Evolutionary conservation across 2,888 invertebrate species (phyloP), one percentile per base, ranked within the genome.

Genomic region (Nephrocerus scutellatus): DNA sequence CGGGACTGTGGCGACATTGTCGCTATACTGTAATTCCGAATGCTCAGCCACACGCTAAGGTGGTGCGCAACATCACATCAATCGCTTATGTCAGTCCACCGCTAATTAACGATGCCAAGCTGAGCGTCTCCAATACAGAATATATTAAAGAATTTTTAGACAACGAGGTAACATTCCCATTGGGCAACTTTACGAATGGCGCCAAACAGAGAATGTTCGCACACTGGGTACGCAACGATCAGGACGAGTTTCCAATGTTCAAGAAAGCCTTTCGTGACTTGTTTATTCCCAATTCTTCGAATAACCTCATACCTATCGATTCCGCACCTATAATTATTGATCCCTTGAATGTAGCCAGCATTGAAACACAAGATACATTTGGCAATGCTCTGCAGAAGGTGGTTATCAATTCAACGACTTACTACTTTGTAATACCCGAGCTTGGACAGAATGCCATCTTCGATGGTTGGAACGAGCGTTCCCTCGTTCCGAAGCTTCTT

Each of bases 1-100:
- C 80, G 4, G 84, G 85, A 1, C 66, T 85, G 6, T 84, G 83
- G 82, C 72, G 63, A 3, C 61, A 63, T 44, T 69, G 69, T 41
- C 62, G 69, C 10, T 57, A 61, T 15, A 64, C 63, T 15, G 53
- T 60, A 24, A 57, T 58, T 16, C 68, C 68, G 5, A 59, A 59
- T 52, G 62, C 71, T 47, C 60, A 72, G 56, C 68, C 72, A 61
- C 74, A 70, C 67, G 71, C 70, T 41, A 56, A 71, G 66, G 74
- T 74, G 51, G 75, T 74, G 35, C 59, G 70, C 39, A 72, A 70
- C 65, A 73, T 75, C 63, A 76, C 76, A 65, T 70, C 73, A 50
- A 58, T 68, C 44, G 58, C 63, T 3, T 61, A 51, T 42, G 55
- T 56, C 34, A 60, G 57, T 36, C 54, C 54, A 7, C 44, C 49